phyloP scores from a whole-genome alignment of 2,113 vertebrate genomes.

The Antechinus flavipes region DNA sequence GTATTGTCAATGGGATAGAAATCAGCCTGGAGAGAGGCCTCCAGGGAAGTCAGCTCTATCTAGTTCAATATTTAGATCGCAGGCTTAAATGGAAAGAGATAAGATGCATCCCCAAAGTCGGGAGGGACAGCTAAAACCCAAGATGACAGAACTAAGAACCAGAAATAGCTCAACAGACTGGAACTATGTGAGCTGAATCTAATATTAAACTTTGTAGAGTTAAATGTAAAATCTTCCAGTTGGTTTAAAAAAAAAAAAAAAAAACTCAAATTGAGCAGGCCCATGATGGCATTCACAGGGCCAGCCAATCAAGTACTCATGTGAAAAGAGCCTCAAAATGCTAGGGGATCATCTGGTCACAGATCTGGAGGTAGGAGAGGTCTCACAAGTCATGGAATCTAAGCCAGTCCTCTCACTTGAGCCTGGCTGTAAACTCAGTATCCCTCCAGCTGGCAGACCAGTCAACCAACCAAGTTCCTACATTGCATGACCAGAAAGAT shows the following conservation, averaged over 20 bases:
- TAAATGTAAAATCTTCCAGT: not conserved
- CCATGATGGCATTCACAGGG: not conserved
- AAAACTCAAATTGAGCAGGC: not conserved
- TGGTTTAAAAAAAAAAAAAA: not conserved
- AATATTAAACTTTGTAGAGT: not conserved
- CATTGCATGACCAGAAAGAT: not conserved
- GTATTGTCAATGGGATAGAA: not conserved
- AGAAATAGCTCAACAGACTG: not conserved
- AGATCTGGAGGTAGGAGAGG: too few relatives aligned
- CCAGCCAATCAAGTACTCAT: not conserved
- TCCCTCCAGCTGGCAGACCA: not conserved
- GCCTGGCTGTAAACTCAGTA: too few relatives aligned
- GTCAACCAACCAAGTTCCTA: not conserved
- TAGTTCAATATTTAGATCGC: not conserved
- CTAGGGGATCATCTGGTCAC: not conserved
- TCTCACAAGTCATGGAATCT: not conserved
- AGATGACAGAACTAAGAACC: not conserved
- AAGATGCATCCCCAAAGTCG: not conserved
- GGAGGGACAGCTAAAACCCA: not conserved
- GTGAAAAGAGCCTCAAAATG: not conserved
- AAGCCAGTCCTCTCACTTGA: not conserved
- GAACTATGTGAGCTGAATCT: not conserved
- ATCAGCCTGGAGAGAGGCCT: not conserved
- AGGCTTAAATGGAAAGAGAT: not conserved
- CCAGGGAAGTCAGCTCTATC: not conserved